Percentiles rank a stretch among this genome's conserved stretches.
phyloP scores from a whole-genome alignment of 2,113 vertebrate species.

The Cromileptes altivelis region DNA sequence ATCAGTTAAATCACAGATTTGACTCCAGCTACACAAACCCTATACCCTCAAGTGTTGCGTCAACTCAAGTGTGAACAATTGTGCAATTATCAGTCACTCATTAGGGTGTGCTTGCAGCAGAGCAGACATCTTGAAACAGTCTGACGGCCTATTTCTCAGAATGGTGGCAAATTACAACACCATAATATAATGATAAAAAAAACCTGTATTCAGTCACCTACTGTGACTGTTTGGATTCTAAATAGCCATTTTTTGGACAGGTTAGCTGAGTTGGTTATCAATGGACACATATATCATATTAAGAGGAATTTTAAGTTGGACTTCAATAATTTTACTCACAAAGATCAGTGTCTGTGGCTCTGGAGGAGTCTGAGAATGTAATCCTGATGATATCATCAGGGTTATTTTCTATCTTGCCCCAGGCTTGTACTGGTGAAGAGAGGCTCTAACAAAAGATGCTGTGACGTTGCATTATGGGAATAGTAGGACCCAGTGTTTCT shows the following conservation, averaged over 20 bases:
- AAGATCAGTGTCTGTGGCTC: neutral
- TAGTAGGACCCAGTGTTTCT: neutral
- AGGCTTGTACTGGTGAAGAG: neutral
- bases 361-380: neutral
- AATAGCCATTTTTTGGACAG: neutral
- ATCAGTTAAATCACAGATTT: slow-evolving; percentile 31
- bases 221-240: neutral
- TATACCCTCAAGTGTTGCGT: slow-evolving; percentile 34
- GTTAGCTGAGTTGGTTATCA: neutral
- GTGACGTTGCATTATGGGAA: neutral
- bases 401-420: neutral
- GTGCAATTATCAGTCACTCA: slow-evolving; percentile 32
- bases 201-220: no score
- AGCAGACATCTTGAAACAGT: slow-evolving; percentile 13
- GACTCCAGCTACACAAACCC: slow-evolving; percentile 16
- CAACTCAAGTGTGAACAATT: slow-evolving; percentile 35
- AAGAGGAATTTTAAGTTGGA: neutral
- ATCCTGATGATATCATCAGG: neutral
- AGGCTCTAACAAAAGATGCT: neutral
- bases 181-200: neutral
- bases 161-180: neutral
- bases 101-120: slow-evolving; percentile 8
- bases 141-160: neutral
- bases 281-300: neutral
- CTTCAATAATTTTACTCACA: neutral